A percentile compares a stretch with the other conserved stretches of the same genome.
phyloP scores from a whole-genome alignment of 2,797 vertebrate genomes.

The Gobio occitaniae region DNA sequence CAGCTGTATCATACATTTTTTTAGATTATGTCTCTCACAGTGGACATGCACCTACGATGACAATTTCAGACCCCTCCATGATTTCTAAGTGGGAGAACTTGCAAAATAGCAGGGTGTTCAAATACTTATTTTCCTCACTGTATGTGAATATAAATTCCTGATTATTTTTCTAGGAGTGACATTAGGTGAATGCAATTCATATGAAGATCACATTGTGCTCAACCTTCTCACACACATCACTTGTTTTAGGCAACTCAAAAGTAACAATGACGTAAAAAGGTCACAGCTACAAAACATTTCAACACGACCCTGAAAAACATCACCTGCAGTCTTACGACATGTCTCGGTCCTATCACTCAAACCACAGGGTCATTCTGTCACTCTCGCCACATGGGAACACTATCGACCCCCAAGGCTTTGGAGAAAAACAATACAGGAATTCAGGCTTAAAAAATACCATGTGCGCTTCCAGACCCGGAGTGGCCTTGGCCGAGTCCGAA shows the following conservation, averaged over 20 bases:
- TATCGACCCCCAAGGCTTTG: constrained; percentile 46
- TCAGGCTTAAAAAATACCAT: constrained; percentile 43
- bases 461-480: constrained; percentile 52
- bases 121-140: too few relatives aligned
- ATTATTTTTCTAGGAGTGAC: not conserved
- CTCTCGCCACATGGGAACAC: constrained; percentile 29
- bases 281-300: constrained; percentile 5
- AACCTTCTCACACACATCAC: constrained; percentile 1
- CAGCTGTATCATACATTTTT: too few relatives aligned
- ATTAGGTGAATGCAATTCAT: not conserved
- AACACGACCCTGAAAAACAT: constrained; percentile 1
- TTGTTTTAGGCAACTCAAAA: not conserved
- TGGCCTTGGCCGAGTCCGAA: constrained; percentile 57
- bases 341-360: constrained; percentile 11
- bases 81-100: too few relatives aligned
- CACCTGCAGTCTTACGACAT: constrained; percentile 35
- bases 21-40: too few relatives aligned
- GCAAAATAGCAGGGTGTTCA: too few relatives aligned
- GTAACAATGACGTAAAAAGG: not conserved
- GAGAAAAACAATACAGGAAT: constrained; percentile 51
- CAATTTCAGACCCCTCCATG: too few relatives aligned
- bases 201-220: not conserved
- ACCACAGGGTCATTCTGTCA: constrained; percentile 47
- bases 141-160: not conserved
- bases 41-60: too few relatives aligned